Evolutionary conservation across 1,140 invertebrate species (phyloP).

Genomic region (Lethrus apterus): DNA sequence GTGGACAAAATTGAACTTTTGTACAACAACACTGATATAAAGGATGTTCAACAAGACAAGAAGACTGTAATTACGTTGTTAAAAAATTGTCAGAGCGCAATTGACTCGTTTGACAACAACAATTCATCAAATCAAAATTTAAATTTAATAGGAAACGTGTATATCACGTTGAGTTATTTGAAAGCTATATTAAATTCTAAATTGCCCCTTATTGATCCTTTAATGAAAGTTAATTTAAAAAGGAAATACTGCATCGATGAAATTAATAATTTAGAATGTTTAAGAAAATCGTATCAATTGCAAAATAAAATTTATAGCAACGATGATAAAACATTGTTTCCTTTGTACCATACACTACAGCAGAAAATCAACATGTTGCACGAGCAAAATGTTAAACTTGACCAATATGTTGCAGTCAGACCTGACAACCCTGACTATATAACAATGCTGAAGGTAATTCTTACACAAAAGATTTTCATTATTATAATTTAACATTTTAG

Average conservation of each 20-base stretch:
- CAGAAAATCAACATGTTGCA: slow-evolving; percentile 33
- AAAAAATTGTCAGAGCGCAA: not conserved
- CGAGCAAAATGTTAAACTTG: slow-evolving; percentile 36
- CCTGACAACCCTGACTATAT: slow-evolving; percentile 49
- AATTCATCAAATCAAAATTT: not conserved
- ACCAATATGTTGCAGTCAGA: slow-evolving; percentile 48
- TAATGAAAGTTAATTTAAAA: slow-evolving; percentile 63
- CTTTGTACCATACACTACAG: slow-evolving; percentile 37
- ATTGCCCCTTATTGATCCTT: slow-evolving; percentile 60
- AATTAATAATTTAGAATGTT: slow-evolving; percentile 25
- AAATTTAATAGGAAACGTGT: slow-evolving; percentile 12
- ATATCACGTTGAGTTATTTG: slow-evolving; percentile 29
- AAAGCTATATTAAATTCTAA: slow-evolving; percentile 34
- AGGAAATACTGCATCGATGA: slow-evolving; percentile 59
- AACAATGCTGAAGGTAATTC: slow-evolving; percentile 35
- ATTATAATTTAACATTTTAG: slow-evolving; percentile 16
- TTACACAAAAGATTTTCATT: not conserved
- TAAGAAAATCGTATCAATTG: slow-evolving; percentile 28
- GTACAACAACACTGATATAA: not conserved
- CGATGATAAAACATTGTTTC: slow-evolving; percentile 27
- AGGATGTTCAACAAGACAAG: not conserved
- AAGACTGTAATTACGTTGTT: not conserved
- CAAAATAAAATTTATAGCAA: slow-evolving; percentile 32
- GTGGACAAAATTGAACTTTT: not conserved
- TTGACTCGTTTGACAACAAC: not conserved